Evolutionary conservation across 2,888 invertebrate genomes (phyloP), one percentile per base, ranked within the genome.

Genomic region (Habroteleia sp.): DNA sequence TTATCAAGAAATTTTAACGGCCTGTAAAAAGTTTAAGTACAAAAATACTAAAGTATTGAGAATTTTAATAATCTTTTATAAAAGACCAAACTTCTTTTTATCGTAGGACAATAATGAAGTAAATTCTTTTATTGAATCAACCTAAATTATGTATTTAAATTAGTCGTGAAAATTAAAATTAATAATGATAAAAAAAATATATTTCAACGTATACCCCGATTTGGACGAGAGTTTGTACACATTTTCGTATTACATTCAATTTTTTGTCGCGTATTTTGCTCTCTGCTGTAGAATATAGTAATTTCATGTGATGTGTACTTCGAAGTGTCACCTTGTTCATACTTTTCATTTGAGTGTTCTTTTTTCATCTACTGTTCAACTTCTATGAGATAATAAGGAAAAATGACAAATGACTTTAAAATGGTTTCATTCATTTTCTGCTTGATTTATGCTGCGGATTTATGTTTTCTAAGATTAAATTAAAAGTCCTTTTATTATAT

Each of bases 281-380:
- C 3, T 20, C 20, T 20, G 20, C 4, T 2, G 4, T 3, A 20
- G 3, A 20, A 20, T 20, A 4, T 20, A 20, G 17, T 50, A 50
- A 33, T 50, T 50, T 33, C 23, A 35, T 50, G 33, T 23, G 20
- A 31, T 17, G 31, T 31, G 6, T 10, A 17, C 48, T 31, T 48
- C 17, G 13, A 20, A 50, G 35, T 35, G 35, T 35, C 23, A 23
- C 33, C 35, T 20, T 50, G 20, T 33, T 33, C 33, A 35, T 25
- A 8, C 35, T 50, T 25, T 10, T 50, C 35, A 29, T 29, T 46
- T 46, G 29, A 29, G 25, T 46, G 29, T 46, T 29, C 29, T 37
- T 39, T 27, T 39, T 27, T 11, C 2, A 23, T 14, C 37, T 23
- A 71, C 39, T 46, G 63, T 60, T 48, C 44, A 60, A 41, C 25